These are phyloP conservation scores for Andrena haemorrhoa DNA, from an alignment of 2,888 invertebrate species.

Conservation along the genomic window DNA sequence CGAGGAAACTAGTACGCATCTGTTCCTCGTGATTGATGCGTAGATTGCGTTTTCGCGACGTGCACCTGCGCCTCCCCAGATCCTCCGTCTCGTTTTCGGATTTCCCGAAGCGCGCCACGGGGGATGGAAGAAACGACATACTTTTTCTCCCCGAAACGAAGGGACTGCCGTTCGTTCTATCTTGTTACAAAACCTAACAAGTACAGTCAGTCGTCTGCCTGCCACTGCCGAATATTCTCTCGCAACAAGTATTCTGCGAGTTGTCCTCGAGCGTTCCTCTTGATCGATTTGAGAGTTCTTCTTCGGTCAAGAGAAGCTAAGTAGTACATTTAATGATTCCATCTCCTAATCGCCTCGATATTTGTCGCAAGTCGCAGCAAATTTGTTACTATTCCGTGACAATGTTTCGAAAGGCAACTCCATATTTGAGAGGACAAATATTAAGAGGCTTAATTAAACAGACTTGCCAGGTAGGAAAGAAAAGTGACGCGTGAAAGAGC, in stretches of 20 bases:
- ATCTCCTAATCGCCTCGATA: neutral
- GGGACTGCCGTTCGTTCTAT: neutral
- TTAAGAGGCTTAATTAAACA: conserved; percentile 42
- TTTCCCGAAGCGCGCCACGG: conserved; percentile 29
- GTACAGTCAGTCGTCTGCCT: too few relatives aligned
- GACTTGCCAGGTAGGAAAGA: conserved; percentile 5
- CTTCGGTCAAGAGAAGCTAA: neutral
- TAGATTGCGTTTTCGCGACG: conserved; percentile 78
- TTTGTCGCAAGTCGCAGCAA: neutral
- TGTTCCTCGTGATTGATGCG: conserved; percentile 82
- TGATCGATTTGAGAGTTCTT: neutral
- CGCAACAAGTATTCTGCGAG: too few relatives aligned
- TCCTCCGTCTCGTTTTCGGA: conserved; percentile 53
- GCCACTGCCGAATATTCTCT: too few relatives aligned
- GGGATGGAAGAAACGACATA: conserved; percentile 36
- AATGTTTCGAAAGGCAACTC: neutral
- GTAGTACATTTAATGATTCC: neutral
- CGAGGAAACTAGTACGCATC: conserved; percentile 73
- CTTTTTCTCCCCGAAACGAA: conserved; percentile 11
- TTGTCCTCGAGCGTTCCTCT: too few relatives aligned
- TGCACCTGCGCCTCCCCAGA: conserved; percentile 77
- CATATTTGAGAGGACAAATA: conserved; percentile 10
- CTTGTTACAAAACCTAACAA: neutral
- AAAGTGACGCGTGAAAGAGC: conserved; percentile 38
- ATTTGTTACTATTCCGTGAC: neutral